phyloP scores from a whole-genome alignment of 2,888 invertebrate species.

The Diploptera punctata region DNA sequence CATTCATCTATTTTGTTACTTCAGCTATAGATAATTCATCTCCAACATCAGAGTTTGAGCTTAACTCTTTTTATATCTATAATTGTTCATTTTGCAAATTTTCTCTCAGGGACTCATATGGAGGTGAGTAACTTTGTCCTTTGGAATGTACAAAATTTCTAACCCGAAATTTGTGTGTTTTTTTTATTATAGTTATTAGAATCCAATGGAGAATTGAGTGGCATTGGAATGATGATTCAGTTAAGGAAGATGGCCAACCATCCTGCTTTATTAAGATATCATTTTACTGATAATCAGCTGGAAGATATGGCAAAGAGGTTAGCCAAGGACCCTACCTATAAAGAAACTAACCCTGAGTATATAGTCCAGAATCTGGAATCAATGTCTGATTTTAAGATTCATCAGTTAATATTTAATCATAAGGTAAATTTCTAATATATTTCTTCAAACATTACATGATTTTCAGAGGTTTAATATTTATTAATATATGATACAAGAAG shows the following conservation, averaged over 20 bases:
- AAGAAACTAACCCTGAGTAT: slow-evolving; percentile 77
- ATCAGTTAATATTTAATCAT: slow-evolving; percentile 74
- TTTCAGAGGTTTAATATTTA: no score
- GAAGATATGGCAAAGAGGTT: slow-evolving; percentile 73
- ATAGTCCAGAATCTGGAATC: slow-evolving; percentile 87
- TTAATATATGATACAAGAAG: no score
- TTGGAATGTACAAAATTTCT: no score
- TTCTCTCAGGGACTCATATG: not conserved
- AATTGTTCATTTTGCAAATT: not conserved
- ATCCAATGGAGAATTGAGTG: slow-evolving; percentile 53
- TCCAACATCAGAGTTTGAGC: not conserved
- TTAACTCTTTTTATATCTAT: not conserved
- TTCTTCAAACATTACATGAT: no score
- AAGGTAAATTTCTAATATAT: no score
- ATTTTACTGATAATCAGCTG: slow-evolving; percentile 70
- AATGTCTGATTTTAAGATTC: slow-evolving; percentile 92
- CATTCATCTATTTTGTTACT: not conserved
- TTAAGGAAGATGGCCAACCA: slow-evolving; percentile 94
- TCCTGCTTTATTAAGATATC: slow-evolving; percentile 80
- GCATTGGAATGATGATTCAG: slow-evolving; percentile 89
- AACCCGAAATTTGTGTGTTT: no score
- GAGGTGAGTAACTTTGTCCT: not conserved
- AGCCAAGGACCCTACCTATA: slow-evolving; percentile 70
- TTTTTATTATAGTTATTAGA: slow-evolving; percentile 42
- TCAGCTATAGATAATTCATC: not conserved